These are phyloP conservation scores for Hepsetus odoe DNA, from an alignment of 2,113 vertebrate genomes.

Conservation along the genomic window DNA sequence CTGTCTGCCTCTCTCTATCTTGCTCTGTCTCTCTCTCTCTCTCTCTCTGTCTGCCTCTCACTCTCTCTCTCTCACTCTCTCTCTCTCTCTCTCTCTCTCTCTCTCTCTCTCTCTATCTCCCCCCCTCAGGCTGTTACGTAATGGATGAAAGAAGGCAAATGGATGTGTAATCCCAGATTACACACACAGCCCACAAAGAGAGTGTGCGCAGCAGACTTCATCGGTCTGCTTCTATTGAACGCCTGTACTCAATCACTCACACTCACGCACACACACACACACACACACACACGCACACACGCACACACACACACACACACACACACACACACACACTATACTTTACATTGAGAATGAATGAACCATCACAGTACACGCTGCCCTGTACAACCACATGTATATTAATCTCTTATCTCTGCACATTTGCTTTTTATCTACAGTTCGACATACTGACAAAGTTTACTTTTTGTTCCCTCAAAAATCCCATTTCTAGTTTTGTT, in stretches of 20 bases:
- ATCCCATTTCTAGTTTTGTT: no score
- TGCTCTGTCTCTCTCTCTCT: constrained; percentile 14
- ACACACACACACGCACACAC: not conserved
- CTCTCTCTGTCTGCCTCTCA: constrained; percentile 40
- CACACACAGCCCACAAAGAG: constrained; percentile 59
- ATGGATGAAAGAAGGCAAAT: constrained; percentile 70
- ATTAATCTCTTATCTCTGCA: no score
- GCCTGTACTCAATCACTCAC: constrained; percentile 13
- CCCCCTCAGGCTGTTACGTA: constrained; percentile 71
- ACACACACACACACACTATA: no score
- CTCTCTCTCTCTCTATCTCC: no score
- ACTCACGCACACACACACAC: constrained; percentile 9
- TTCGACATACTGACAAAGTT: no score
- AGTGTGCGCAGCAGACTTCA: constrained; percentile 45
- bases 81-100: not conserved
- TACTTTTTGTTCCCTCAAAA: no score
- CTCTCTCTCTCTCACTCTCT: constrained; percentile 54
- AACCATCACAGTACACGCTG: no score
- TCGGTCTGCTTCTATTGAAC: constrained; percentile 37
- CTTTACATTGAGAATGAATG: no score
- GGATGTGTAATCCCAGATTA: constrained; percentile 83
- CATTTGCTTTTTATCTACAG: no score
- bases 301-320: no score
- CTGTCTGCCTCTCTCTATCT: no score
- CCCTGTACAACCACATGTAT: no score